These are phyloP conservation scores for Leptura quadrifasciata DNA, from an alignment of 2,888 invertebrate genomes.

Conservation along the genomic window DNA sequence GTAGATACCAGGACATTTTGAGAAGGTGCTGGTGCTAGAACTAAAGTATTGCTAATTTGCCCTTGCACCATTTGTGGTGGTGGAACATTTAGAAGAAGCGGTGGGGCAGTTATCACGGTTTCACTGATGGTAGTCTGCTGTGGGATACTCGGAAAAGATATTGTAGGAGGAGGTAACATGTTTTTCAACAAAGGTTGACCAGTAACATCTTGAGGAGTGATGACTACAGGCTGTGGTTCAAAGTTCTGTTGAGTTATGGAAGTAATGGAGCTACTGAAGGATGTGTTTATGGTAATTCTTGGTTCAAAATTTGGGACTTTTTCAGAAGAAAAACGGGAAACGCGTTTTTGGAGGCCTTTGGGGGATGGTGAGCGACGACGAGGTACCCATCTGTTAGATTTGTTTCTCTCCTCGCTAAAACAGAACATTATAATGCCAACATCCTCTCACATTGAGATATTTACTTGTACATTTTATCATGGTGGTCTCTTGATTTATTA, in stretches of 20 bases:
- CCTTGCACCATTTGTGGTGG: conserved; percentile 70
- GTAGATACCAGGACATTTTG: conserved; percentile 62
- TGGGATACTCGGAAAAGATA: conserved; percentile 55
- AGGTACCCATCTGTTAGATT: conserved; percentile 65
- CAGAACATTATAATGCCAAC: conserved; percentile 26
- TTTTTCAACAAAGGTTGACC: conserved; percentile 67
- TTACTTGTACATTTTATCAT: conserved; percentile 53
- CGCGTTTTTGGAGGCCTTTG: conserved; percentile 64
- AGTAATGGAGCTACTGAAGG: conserved; percentile 60
- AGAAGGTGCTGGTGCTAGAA: conserved; percentile 51
- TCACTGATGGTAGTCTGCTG: conserved; percentile 51
- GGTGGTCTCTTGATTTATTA: conserved; percentile 66
- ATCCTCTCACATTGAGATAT: background rate
- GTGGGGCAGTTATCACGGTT: conserved; percentile 69
- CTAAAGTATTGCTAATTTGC: conserved; percentile 56
- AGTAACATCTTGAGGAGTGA: conserved; percentile 67
- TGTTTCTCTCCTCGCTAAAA: conserved; percentile 67
- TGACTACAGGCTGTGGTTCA: conserved; percentile 54
- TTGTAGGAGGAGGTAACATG: conserved; percentile 44
- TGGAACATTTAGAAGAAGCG: conserved; percentile 69
- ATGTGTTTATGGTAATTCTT: conserved; percentile 70
- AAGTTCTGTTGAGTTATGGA: conserved; percentile 51
- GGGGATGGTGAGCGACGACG: conserved; percentile 66
- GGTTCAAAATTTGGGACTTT: conserved; percentile 67
- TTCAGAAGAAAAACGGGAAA: conserved; percentile 69